phyloP scores from a whole-genome alignment of 2,888 invertebrate genomes.

The Lepidocyrtinus sp. region DNA sequence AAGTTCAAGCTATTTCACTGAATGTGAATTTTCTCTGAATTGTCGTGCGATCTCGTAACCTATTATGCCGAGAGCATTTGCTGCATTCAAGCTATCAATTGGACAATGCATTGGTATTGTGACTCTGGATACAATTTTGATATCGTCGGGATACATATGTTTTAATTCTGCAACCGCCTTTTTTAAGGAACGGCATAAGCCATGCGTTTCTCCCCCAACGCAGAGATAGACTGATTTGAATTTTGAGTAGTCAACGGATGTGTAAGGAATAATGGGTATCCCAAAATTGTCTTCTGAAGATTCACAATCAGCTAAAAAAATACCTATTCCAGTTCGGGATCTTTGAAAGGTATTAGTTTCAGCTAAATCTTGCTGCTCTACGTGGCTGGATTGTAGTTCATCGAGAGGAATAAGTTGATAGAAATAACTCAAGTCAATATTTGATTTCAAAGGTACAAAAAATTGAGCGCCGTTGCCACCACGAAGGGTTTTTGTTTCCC shows the following conservation, averaged over 20 bases:
- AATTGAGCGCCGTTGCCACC: constrained; percentile 91
- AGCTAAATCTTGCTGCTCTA: too few relatives aligned
- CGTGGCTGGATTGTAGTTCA: too few relatives aligned
- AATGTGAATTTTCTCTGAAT: constrained; percentile 60
- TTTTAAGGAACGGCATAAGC: constrained; percentile 84
- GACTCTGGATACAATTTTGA: constrained; percentile 77
- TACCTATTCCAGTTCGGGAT: constrained; percentile 36
- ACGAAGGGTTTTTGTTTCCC: constrained; percentile 91
- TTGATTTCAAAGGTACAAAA: constrained; percentile 79
- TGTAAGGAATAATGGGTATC: constrained; percentile 79
- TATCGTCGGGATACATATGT: constrained; percentile 73
- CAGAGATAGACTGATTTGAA: constrained; percentile 79
- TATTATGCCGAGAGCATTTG: constrained; percentile 86
- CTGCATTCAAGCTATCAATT: constrained; percentile 89
- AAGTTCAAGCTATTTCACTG: too few relatives aligned
- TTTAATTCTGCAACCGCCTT: constrained; percentile 26
- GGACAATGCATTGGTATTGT: constrained; percentile 83
- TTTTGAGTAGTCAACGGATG: constrained; percentile 76
- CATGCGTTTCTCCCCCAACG: constrained; percentile 91
- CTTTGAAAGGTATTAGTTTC: too few relatives aligned
- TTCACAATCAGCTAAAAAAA: constrained; percentile 61
- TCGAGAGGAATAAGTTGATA: constrained; percentile 23
- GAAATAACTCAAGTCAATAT: constrained; percentile 72
- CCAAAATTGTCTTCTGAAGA: constrained; percentile 54
- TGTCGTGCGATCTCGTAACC: constrained; percentile 87